Conservation (phyloP, 92 coral and sea anemone genomes). For the Epizoanthus fatuus region DNA sequence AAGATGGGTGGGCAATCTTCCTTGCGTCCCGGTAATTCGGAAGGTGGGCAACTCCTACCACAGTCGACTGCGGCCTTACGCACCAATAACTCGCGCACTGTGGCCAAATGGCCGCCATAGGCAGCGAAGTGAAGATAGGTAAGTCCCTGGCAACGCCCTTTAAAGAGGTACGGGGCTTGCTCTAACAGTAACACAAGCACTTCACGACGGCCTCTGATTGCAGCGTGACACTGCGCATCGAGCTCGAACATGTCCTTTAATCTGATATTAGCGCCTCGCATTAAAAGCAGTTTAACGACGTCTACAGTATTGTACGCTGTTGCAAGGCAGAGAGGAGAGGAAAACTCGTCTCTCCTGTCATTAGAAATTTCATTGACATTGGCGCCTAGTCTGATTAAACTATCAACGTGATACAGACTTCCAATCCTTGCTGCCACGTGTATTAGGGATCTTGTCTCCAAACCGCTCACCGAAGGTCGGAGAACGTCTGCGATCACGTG, state of each 20-base stretch:
- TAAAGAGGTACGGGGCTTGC: conserved; percentile 11
- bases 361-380: conserved; percentile 31
- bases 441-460: conserved; percentile 30
- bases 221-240: conserved; percentile 36
- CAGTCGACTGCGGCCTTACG: conserved; percentile 29
- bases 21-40: conserved; percentile 22
- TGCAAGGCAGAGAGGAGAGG: conserved; percentile 41
- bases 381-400: conserved; percentile 36
- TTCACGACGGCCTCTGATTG: conserved; percentile 33
- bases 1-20: conserved; percentile 35
- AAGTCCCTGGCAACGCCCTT: conserved; percentile 43
- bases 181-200: conserved; percentile 6
- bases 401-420: conserved; percentile 18
- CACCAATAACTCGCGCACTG: conserved; percentile 22
- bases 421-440: conserved; percentile 39
- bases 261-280: conserved; percentile 29
- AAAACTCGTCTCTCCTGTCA: conserved; percentile 35
- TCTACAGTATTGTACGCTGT: conserved; percentile 12
- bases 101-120: conserved; percentile 20
- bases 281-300: conserved; percentile 15
- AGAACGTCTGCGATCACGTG: conserved; percentile 28
- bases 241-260: conserved; percentile 30
- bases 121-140: conserved; percentile 38
- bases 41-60: conserved; percentile 19
- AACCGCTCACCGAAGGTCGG: conserved; percentile 42